Conservation (phyloP, 2,888 invertebrate genomes). For the Drosophila dives region DNA sequence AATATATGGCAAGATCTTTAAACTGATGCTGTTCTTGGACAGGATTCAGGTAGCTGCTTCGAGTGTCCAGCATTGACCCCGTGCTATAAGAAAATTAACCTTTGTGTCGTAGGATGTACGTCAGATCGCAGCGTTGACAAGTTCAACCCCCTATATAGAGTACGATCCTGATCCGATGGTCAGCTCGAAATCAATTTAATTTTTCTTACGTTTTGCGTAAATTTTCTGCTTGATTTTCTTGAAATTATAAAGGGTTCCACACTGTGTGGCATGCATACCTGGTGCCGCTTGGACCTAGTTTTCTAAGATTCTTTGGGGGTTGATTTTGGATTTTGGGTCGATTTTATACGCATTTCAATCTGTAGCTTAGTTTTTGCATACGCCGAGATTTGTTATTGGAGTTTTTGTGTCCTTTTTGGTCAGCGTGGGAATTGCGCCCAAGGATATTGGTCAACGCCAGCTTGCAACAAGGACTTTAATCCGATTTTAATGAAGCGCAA, state of each 20-base stretch:
- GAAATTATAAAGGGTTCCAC: conserved; percentile 66
- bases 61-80: conserved; percentile 69
- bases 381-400: conserved; percentile 47
- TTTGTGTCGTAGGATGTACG: conserved; percentile 42
- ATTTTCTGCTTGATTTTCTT: conserved; percentile 76
- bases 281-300: conserved; percentile 15
- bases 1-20: conserved; percentile 13
- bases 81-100: conserved; percentile 73
- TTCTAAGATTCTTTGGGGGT: conserved; percentile 45
- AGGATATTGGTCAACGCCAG: conserved; percentile 63
- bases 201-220: conserved; percentile 47
- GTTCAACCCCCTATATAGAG: conserved; percentile 59
- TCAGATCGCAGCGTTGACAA: conserved; percentile 50
- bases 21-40: conserved; percentile 25
- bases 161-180: conserved; percentile 8
- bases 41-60: conserved; percentile 52
- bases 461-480: conserved; percentile 72
- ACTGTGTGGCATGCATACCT: conserved; percentile 23
- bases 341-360: conserved; percentile 69
- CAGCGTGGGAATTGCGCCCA: conserved; percentile 79
- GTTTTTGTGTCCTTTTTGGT: conserved; percentile 45
- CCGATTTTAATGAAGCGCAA: conserved; percentile 85
- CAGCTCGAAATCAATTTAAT: conserved; percentile 47
- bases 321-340: conserved; percentile 53
- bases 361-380: conserved; percentile 64